Evolutionary conservation across 2,888 invertebrate genomes (phyloP).

Genomic region (Epirrita christyi): DNA sequence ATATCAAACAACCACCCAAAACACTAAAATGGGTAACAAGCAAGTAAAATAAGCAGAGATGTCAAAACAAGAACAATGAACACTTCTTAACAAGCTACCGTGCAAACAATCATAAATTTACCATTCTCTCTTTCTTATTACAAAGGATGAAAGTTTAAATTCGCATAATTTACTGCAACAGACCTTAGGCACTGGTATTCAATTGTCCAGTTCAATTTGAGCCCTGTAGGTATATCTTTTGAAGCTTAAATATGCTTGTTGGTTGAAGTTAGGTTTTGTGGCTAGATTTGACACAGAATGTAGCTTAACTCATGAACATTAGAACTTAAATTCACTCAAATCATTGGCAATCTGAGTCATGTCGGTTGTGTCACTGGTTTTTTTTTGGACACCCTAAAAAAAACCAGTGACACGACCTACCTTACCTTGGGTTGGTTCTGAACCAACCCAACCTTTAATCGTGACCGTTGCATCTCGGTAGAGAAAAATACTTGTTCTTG

Average conservation of each 20-base stretch:
- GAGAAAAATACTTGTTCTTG: no score
- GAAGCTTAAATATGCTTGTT: slow-evolving; percentile 1
- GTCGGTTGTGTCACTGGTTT: no score
- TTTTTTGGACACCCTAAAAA: no score
- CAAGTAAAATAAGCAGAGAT: slow-evolving; percentile 51
- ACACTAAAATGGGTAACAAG: slow-evolving; percentile 53
- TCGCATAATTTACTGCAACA: slow-evolving; percentile 16
- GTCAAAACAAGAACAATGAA: slow-evolving; percentile 66
- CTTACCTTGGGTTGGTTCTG: no score
- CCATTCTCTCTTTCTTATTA: slow-evolving; percentile 1
- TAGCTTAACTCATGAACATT: no score
- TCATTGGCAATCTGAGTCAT: no score
- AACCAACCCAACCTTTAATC: no score
- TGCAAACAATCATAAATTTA: slow-evolving; percentile 48
- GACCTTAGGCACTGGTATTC: slow-evolving; percentile 44
- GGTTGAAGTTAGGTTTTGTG: not conserved
- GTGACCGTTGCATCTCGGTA: no score
- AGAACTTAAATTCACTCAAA: no score
- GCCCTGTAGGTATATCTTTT: slow-evolving; percentile 37
- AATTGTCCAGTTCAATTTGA: slow-evolving; percentile 51
- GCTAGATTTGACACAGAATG: no score
- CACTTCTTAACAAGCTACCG: slow-evolving; percentile 70
- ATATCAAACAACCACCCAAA: slow-evolving; percentile 47
- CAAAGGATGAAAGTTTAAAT: slow-evolving; percentile 33
- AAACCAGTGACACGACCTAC: no score